Base-by-base conservation (phyloP, 2,113 vertebrate genomes). In the Merops nubicus region DNA sequence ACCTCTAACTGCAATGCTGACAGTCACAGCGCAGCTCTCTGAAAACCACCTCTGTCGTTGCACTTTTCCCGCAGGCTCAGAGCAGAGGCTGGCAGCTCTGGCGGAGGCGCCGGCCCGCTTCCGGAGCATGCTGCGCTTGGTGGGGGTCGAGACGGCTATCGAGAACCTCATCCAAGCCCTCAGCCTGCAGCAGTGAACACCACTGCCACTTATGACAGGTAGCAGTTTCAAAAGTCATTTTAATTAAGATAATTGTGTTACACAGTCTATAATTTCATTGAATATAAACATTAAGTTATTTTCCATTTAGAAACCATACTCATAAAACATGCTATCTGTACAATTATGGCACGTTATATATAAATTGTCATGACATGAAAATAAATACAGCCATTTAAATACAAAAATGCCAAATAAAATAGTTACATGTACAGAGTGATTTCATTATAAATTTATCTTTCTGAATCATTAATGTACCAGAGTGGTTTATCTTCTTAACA, bases 321-420 rank as follows among this genome's bases (percentile, higher is more conserved):
- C 97, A 97, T 96, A 95, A 96, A 96, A 96, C 95, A 97, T 97
- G 97, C 96, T 97, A 93, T 96, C 96, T 98, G 93, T 98, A 98
- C 98, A 98, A 74, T 97, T 94, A 97, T 96, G 95, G 95, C 96
- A 97, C 94, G 94, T 97, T 97, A 97, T 96, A 95, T 96, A 96
- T 97, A 97, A 98, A 97, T 97, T 97, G 97, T 97, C 96, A 96
- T 98, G 97, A 98, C 97, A 97, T 98, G 96, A 98, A 98, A 99
- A 99, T 99, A 99, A 99, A 99, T 98, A 99, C 95, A 98, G 97
- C 93, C 87, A 97, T 99, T 99, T 98, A 99, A 98, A 98, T 99
- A 99, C 97, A 99, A 99, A 97, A 99, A 98, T 95, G 97, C 96
- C 91, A 96, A 97, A 98, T 92, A 96, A 98, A 98, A 97, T 97